These are phyloP conservation scores for Takifugu flavidus DNA, from an alignment of 2,113 vertebrate genomes.

Conservation along the genomic window DNA sequence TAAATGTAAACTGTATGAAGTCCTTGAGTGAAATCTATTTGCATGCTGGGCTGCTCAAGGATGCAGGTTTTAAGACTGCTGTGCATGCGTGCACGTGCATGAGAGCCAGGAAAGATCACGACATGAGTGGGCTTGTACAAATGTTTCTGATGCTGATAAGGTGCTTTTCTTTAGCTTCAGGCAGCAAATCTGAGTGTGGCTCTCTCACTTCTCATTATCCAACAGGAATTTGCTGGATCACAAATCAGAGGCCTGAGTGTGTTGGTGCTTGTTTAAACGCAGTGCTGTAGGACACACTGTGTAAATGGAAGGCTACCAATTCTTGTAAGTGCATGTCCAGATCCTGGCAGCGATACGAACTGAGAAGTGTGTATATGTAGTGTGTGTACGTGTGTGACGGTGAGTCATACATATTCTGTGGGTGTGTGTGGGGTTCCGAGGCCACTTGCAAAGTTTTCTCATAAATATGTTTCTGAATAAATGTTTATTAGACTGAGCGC, in stretches of 20 bases:
- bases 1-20: background rate
- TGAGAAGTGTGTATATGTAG: constrained; percentile 20
- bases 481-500: constrained; percentile 28
- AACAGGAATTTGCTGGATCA: constrained; percentile 38
- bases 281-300: constrained; percentile 28
- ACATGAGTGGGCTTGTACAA: constrained; percentile 63
- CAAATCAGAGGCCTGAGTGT: constrained; percentile 50
- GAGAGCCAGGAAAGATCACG: constrained; percentile 29
- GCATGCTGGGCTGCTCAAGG: background rate
- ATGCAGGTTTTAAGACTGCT: background rate
- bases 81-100: constrained; percentile 3
- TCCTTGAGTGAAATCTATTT: background rate
- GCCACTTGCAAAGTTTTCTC: constrained; percentile 18
- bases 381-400: constrained; percentile 8
- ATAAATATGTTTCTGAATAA: constrained; percentile 30
- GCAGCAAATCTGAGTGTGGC: constrained; percentile 42
- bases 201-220: constrained; percentile 48
- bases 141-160: constrained; percentile 49
- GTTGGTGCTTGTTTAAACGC: constrained; percentile 48
- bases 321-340: constrained; percentile 44
- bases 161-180: constrained; percentile 52
- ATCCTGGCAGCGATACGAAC: constrained; percentile 20
- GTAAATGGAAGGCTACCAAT: constrained; percentile 26
- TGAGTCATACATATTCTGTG: constrained; percentile 24
- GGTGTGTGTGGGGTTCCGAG: constrained; percentile 26